These are phyloP conservation scores for Cheirogaleus medius DNA, from an alignment of 2,113 vertebrate genomes.

Conservation along the genomic window DNA sequence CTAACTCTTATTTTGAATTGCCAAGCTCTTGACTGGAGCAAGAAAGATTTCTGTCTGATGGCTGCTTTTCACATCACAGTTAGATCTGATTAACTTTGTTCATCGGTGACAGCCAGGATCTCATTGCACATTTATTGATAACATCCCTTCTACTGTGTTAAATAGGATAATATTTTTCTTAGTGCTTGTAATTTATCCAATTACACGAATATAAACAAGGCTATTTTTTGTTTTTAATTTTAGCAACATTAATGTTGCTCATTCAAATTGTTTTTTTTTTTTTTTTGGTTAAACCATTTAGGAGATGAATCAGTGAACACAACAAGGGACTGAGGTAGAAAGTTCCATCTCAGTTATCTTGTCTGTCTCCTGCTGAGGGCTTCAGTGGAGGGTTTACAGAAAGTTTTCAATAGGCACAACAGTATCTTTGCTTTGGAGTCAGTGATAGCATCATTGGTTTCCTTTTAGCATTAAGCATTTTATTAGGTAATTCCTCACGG, in stretches of 20 bases:
- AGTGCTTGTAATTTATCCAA: constrained; percentile 65
- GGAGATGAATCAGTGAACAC: neutral
- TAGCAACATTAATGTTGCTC: neutral
- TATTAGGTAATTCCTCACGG: constrained; percentile 35
- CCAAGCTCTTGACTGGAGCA: constrained; percentile 39
- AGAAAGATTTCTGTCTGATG: constrained; percentile 66
- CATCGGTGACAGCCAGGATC: constrained; percentile 68
- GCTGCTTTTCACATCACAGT: constrained; percentile 68
- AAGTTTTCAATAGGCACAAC: neutral
- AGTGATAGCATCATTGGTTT: neutral
- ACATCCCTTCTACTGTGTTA: constrained; percentile 70
- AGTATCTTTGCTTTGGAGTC: neutral
- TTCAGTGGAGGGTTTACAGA: neutral
- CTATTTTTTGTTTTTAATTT: constrained; percentile 49
- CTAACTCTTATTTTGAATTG: constrained; percentile 55
- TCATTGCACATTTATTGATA: constrained; percentile 74
- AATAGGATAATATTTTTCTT: constrained; percentile 71
- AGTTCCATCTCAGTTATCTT: neutral
- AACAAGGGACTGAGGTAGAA: neutral
- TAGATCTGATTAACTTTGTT: constrained; percentile 74
- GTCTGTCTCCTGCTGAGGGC: neutral
- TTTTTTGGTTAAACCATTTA: neutral
- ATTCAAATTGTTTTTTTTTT: neutral
- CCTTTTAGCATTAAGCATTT: constrained; percentile 27
- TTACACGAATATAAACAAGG: constrained; percentile 74